phyloP scores from a whole-genome alignment of 2,113 vertebrate species.

The Gopherus flavomarginatus region DNA sequence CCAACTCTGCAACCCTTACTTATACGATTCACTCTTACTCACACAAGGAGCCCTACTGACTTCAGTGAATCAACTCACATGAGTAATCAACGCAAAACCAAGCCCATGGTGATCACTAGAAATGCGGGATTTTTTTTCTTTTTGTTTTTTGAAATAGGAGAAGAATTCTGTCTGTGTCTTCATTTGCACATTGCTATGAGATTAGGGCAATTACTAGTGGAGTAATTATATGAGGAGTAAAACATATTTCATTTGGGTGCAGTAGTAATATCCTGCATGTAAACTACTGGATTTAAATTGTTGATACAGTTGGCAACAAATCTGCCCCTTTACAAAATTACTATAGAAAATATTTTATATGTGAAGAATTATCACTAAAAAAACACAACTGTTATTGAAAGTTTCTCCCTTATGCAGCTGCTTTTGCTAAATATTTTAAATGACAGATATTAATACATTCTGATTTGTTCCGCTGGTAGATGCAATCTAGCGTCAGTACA shows the following conservation, averaged over 20 bases:
- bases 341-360: not conserved
- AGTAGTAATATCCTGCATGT: not conserved
- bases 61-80: not conserved
- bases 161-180: not conserved
- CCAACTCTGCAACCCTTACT: not conserved
- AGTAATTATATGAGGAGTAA: not conserved
- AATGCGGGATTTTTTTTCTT: not conserved
- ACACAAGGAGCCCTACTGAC: not conserved
- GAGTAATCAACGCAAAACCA: not conserved
- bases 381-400: not conserved
- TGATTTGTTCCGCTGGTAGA: not conserved
- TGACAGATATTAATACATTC: not conserved
- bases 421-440: slow-evolving; percentile 19
- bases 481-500: not conserved
- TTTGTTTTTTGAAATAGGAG: not conserved
- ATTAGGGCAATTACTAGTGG: not conserved
- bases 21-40: not conserved
- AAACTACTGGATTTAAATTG: not conserved
- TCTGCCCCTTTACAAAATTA: not conserved
- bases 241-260: not conserved
- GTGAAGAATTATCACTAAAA: not conserved
- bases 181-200: not conserved
- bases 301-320: slow-evolving; percentile 16
- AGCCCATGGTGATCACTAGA: not conserved
- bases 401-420: not conserved